Evolutionary conservation across 2,888 invertebrate genomes (phyloP), one percentile per base, ranked within the genome.

Genomic region (Octonoba sinensis): DNA sequence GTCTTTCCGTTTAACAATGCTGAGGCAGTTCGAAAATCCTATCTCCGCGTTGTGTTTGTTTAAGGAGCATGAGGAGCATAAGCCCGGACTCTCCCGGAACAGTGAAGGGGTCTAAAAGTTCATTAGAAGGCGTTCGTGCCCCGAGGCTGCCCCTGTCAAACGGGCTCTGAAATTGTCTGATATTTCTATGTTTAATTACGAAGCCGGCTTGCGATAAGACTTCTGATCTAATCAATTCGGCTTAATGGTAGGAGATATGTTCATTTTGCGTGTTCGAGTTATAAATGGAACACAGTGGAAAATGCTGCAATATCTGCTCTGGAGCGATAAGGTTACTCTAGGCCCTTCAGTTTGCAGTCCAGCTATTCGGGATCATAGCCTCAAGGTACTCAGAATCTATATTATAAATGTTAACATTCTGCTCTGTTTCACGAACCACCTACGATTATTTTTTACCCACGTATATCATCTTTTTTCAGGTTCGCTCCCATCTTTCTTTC

Each of bases 61-160:
- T 70, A 70, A 69, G 76, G 36, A 67, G 51, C 67, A 57, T 70
- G 64, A 69, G 76, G 36, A 67, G 51, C 67, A 57, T 74, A 67
- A 75, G 59, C 75, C 62, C 24, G 24, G 59, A 56, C 69, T 64
- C 76, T 60, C 60, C 69, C 49, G 75, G 51, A 75, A 67, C 67
- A 64, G 69, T 64, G 67, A 64, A 36, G 36, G 67, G 66, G 69
- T 77, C 62, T 46, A 62, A 51, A 77, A 77, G 76, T 77, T 77
- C 76, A 77, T 77, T 77, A 77, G 76, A 70, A 70, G 69, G 69
- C 76, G 76, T 77, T 77, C 70, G 62, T 70, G 76, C 69, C 76
- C 69, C 46, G 69, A 54, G 69, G 76, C 76, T 60, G 54, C 76
- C 76, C 76, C 76, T 77, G 76, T 77, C 76, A 77, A 54, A 69